phyloP scores from a whole-genome alignment of 2,888 invertebrate genomes.

The Hoplodrina blanda region DNA sequence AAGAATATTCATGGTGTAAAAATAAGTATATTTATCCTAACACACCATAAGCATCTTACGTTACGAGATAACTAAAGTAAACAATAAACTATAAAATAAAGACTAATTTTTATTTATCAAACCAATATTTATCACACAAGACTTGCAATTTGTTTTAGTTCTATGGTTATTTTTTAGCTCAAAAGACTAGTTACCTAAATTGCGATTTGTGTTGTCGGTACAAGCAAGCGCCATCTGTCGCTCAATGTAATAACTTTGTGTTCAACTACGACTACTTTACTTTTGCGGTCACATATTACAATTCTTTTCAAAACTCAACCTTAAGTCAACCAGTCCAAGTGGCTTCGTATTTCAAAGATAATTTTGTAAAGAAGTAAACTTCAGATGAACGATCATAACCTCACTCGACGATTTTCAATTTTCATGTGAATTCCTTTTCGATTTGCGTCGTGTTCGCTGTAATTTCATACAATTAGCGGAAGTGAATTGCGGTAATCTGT shows the following conservation, averaged over 20 bases:
- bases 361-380: slow-evolving; percentile 33
- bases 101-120: no score
- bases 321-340: rapidly evolving
- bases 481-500: background rate
- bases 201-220: background rate
- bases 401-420: slow-evolving; percentile 39
- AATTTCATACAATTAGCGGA: slow-evolving; percentile 5
- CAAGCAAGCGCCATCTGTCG: slow-evolving; percentile 42
- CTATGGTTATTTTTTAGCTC: background rate
- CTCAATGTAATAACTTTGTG: background rate
- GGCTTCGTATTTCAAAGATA: background rate
- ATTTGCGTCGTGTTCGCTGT: slow-evolving; percentile 19
- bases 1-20: no score
- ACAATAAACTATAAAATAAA: no score
- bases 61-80: no score
- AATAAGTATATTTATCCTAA: no score
- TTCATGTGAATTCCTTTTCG: slow-evolving; percentile 54
- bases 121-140: no score
- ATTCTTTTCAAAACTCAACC: slow-evolving; percentile 23
- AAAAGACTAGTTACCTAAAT: background rate
- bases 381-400: slow-evolving; percentile 49
- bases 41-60: no score
- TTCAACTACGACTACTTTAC: slow-evolving; percentile 14
- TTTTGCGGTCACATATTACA: background rate
- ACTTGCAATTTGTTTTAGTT: background rate